Conservation (phyloP, 1,140 invertebrate species). For the Pseudomyrmex gracilis region DNA sequence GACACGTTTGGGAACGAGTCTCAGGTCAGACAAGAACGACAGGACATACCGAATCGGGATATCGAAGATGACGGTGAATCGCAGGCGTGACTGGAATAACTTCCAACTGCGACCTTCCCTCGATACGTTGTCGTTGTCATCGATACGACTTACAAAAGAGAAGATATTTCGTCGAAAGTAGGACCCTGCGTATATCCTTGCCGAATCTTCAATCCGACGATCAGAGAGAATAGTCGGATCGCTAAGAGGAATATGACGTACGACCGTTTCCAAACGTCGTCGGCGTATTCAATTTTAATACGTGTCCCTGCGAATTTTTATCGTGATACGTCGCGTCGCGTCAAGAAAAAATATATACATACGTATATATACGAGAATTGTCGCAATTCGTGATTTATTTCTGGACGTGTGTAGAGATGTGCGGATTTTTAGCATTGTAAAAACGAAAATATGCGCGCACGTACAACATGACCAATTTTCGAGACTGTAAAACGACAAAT, state of each 20-base stretch:
- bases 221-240: constrained; percentile 32
- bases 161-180: constrained; percentile 40
- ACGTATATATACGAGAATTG: constrained; percentile 2
- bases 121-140: not conserved
- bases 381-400: constrained; percentile 51
- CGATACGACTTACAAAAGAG: constrained; percentile 21
- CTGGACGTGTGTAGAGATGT: not conserved
- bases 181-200: constrained; percentile 20
- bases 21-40: constrained; percentile 13
- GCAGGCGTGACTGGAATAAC: constrained; percentile 70
- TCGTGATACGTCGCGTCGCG: constrained; percentile 15
- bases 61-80: constrained; percentile 63
- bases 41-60: constrained; percentile 57
- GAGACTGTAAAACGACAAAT: constrained; percentile 17
- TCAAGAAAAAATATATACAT: not conserved
- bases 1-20: not conserved
- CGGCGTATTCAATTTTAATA: constrained; percentile 39
- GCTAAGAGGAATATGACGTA: constrained; percentile 52
- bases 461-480: constrained; percentile 7
- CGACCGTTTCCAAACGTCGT: not conserved
- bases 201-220: constrained; percentile 17
- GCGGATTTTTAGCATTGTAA: too few relatives aligned
- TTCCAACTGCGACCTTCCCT: not conserved
- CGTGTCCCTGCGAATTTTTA: constrained; percentile 45
- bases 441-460: not conserved